Evolutionary conservation across 1,140 invertebrate species (phyloP), one percentile per base, ranked within the genome.

Genomic region (Uloborus diversus): DNA sequence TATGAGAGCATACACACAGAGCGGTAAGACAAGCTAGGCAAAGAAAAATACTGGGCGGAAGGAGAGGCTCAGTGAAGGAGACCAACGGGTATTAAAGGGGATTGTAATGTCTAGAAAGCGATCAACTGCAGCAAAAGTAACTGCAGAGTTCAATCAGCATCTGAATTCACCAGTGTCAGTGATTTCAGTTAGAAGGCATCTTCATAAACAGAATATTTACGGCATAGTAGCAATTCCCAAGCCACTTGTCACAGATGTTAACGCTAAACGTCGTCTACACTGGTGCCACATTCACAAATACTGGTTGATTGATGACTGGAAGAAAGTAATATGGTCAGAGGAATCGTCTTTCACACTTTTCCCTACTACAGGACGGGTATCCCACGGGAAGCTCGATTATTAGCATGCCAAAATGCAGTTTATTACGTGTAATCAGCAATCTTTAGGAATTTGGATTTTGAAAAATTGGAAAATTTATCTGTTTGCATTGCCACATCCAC

Each of bases 141-240:
- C 20, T 23, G n/a, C 32, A 23, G 61, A 65, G 32, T 20, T 42
- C 17, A 65, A 1, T 42, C n/a, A 0, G 20, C 61, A 65, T 65
- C 61, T 42, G 35, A 20, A 37, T 1, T 20, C 17, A 23, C 17
- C n/a, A 37, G 17, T 65, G 20, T 37, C 61, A 42, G 42, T 42
- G 11, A 65, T 37, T 25, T 20, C 30, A 37, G 20, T 65, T 25
- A 35, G 61, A 7, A 35, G 33, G 17, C 13, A 65, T 3, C 2
- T 65, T 20, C 61, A 37, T 65, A 42, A 35, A 65, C 32, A 35
- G 35, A 65, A 37, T 25, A 37, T 37, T 37, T 27, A 65, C n/a
- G 14, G 1, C 20, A 65, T 14, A 37, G n/a, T 23, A 42, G 61
- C 17, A 23, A 65, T 37, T 33, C 61, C 30, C 30, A 64, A 64